Evolutionary conservation across 1,140 invertebrate genomes (phyloP), one percentile per base, ranked within the genome.

Genomic region (Elymnias hypermnestra): DNA sequence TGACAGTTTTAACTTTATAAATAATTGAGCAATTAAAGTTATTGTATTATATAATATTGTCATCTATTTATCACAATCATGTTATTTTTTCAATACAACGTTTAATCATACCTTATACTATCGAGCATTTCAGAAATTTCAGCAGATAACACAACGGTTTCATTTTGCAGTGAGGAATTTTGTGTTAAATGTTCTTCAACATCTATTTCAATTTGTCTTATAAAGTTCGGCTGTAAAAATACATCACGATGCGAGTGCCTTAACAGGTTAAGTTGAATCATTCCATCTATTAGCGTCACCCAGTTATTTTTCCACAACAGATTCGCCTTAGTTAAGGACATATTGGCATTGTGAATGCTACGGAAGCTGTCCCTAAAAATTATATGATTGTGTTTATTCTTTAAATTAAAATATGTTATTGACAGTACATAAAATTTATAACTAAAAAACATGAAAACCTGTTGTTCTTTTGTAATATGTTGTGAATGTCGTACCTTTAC

Each of bases 221-320:
- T 60, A n/a, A 38, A 57, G 4, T 47, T 13, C 0, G 52, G 60
- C 40, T 51, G 40, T 3, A 56, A 59, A 1, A 69, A 39, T 0
- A 33, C 45, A 1, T 56, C 42, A 19, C 62, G 53, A 6, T n/a
- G n/a, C n/a, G 9, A 17, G 21, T 52, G 31, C 14, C 44, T 53
- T 1, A 72, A 22, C 5, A 44, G 18, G 3, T 63, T 44, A 7
- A 72, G 19, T 44, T 72, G 69, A 1, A 72, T 19, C 25, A 72
- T 45, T 6, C 57, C 63, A 35, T 72, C 65, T 0, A 72, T 41
- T 0, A 63, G 22, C 8, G 69, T 67, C 0, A 69, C 60, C 69
- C 69, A 72, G 31, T 72, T 69, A 12, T 59, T 36, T 21, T 50
- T 44, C 65, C 63, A 72, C 7, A 41, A 13, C 15, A 72, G 22